Percentiles rank a stretch among this genome's conserved stretches.
Conservation (phyloP, 2,797 vertebrate genomes). For the Rhinichthys osculus region DNA sequence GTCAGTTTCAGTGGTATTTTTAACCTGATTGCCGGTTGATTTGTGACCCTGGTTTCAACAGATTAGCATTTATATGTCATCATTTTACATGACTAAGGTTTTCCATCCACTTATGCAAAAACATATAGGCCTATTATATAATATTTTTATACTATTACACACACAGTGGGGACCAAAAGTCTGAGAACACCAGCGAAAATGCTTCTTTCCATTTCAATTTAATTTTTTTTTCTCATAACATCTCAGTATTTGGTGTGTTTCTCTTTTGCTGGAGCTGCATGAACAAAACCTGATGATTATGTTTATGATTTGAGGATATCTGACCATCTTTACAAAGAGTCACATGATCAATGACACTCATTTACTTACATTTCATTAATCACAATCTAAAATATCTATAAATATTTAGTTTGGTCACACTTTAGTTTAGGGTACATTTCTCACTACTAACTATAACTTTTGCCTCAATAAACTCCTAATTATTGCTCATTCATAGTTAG, state of each 20-base stretch:
- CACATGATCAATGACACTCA: neutral
- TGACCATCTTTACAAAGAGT: neutral
- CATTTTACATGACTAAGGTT: neutral
- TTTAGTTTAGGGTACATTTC: neutral
- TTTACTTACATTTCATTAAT: neutral
- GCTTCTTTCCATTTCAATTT: neutral
- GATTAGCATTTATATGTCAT: neutral
- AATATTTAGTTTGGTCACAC: neutral
- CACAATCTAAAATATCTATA: neutral
- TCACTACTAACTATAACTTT: neutral
- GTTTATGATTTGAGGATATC: neutral
- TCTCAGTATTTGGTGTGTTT: neutral
- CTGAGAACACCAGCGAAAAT: neutral
- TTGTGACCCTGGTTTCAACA: neutral
- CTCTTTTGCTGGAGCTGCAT: neutral
- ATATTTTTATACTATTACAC: too few relatives aligned
- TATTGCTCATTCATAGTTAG: neutral
- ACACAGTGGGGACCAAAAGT: neutral
- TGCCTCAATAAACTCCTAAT: neutral
- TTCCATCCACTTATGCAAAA: neutral
- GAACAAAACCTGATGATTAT: neutral
- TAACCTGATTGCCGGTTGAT: neutral
- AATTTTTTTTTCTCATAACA: neutral
- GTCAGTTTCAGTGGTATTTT: conserved; percentile 7
- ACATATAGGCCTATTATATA: neutral